Evolutionary conservation across 23 tunicate species (phyloP), one percentile per base, ranked within the genome.

Genomic region (Halocynthia aurantium): DNA sequence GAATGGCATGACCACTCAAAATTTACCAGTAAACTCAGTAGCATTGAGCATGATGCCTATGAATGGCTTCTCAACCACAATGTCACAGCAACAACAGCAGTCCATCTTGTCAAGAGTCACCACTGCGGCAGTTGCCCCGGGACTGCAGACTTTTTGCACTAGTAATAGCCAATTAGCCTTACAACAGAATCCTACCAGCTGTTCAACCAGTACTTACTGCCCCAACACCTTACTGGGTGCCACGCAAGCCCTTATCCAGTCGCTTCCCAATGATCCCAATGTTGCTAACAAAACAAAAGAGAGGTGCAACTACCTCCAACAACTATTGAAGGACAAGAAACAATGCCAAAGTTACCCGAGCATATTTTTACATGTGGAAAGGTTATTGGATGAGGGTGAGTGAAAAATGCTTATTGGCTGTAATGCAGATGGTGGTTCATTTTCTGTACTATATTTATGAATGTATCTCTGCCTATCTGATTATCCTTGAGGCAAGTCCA

Each of bases 361-460:
- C 44, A 83, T 88, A 22, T 96, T 96, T 82, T 67, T 81, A 31
- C 99, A 96, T 76, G 96, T 83, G 51, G 99, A 96, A 76, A 69
- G 99, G 51, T 71, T 96, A 51, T 60, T 96, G 20, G 99, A 91
- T 78, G 99, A 96, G 85, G 99, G 99, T 96, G 75, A 85, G 82
- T 64, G 7, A 69, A 58, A 31, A 31, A 31, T 31, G 44, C 44
- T 31, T 31, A 31, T 31, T 31, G 44, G 44, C 44, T 31, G 44
- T 31, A 31, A 31, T 31, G 44, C 44, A 31, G 44, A 31, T 31
- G 44, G 44, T 31, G 44, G 44, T 31, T 31, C 44, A 31, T 31
- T 31, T 31, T 31, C 44, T 31, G 44, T 31, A 0, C 44, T 31
- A 31, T 31, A 31, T 31, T 31, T 31, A 4, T 31, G 44, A 31